Percentiles rank a stretch among this genome's conserved stretches.
Conservation (phyloP, 2,113 vertebrate genomes). For the Egretta garzetta region DNA sequence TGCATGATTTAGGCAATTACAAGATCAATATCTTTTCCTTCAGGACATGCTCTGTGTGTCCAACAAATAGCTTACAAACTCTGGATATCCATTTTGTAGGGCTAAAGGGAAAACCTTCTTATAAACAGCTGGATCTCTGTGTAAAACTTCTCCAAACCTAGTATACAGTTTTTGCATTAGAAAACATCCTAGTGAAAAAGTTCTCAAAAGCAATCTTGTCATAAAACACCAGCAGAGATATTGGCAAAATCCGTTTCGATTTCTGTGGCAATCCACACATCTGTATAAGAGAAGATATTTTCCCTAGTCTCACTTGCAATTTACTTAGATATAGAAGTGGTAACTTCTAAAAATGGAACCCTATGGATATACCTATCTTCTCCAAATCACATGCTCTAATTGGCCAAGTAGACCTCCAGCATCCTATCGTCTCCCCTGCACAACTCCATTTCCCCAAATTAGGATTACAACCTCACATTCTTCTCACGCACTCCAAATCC, state of each 20-base stretch:
- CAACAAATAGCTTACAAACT: neutral
- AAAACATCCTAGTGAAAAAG: neutral
- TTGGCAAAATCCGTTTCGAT: neutral
- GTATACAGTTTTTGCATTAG: neutral
- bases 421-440: neutral
- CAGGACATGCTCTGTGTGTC: neutral
- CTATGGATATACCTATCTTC: neutral
- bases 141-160: neutral
- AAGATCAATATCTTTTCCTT: neutral
- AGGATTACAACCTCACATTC: neutral
- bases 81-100: neutral
- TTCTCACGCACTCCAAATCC: neutral
- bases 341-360: neutral
- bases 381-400: neutral
- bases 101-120: neutral
- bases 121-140: neutral
- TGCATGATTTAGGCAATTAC: neutral
- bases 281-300: fast-evolving
- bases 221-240: neutral
- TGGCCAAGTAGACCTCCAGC: neutral
- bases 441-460: neutral
- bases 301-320: neutral
- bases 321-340: neutral
- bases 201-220: neutral
- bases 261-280: neutral